Evolutionary conservation across 2,113 vertebrate species (phyloP).

Genomic region (Cyrtonyx montezumae): DNA sequence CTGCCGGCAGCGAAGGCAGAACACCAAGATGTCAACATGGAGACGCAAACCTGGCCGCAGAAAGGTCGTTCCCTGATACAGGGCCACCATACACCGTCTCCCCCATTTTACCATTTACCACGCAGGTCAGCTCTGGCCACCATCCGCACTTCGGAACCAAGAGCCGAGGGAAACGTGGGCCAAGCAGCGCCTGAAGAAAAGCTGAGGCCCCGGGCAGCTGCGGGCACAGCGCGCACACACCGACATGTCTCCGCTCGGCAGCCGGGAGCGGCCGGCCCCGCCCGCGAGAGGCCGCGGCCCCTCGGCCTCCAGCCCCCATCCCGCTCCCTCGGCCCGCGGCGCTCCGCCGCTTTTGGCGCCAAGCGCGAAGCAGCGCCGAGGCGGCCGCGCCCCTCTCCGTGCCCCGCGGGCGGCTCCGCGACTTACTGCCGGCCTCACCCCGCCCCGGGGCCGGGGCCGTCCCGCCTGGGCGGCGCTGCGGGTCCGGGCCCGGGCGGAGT

Average conservation of each 20-base stretch:
- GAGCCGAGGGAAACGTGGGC: background rate
- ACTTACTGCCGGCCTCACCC: too few relatives aligned
- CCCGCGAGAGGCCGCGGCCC: too few relatives aligned
- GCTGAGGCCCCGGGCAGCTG: background rate
- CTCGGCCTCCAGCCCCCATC: too few relatives aligned
- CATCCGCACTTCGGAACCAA: background rate
- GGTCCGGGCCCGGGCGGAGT: background rate
- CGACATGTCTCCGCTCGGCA: background rate
- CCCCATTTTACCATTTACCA: background rate
- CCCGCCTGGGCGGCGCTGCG: too few relatives aligned
- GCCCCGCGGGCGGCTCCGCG: background rate
- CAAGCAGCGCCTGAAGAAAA: background rate
- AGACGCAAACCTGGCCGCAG: background rate
- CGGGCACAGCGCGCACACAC: too few relatives aligned
- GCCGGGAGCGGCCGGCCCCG: too few relatives aligned
- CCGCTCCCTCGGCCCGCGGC: too few relatives aligned
- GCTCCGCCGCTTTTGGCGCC: constrained; percentile 4
- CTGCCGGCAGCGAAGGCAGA: background rate
- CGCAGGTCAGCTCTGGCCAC: background rate
- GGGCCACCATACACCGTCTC: background rate
- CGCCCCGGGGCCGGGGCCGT: background rate
- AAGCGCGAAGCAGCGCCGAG: constrained; percentile 78
- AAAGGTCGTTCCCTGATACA: background rate
- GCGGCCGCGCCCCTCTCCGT: background rate
- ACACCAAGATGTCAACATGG: rapidly evolving